Conservation (phyloP, 2,113 vertebrate genomes). For the Xyliphius kryptos region DNA sequence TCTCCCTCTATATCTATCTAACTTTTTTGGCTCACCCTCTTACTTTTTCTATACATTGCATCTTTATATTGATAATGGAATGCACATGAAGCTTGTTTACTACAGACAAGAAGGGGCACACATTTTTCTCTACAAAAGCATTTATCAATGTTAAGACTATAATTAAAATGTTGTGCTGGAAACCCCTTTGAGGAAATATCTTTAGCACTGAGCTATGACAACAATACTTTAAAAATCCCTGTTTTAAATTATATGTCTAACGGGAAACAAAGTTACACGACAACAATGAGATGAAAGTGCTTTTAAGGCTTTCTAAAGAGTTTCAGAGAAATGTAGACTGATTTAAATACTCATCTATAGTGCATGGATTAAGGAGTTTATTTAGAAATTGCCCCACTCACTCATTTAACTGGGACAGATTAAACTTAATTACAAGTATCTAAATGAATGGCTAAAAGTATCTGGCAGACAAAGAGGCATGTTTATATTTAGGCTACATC, state of each 20-base stretch:
- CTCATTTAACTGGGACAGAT: background rate
- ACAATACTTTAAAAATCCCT: too few relatives aligned
- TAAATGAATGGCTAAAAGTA: background rate
- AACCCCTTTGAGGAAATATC: background rate
- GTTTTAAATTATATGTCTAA: too few relatives aligned
- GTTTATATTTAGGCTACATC: background rate
- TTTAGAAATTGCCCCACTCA: background rate
- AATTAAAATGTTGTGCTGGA: background rate
- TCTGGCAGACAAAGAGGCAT: background rate
- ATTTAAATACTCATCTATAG: background rate
- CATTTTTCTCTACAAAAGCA: too few relatives aligned
- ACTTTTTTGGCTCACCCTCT: too few relatives aligned
- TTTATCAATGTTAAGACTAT: too few relatives aligned
- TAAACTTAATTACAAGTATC: conserved; percentile 13
- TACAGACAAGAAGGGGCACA: too few relatives aligned
- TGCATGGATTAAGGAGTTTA: too few relatives aligned
- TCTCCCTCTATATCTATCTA: too few relatives aligned
- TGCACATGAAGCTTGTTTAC: too few relatives aligned
- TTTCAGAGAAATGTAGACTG: background rate
- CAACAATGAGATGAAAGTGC: background rate
- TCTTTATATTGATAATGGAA: too few relatives aligned
- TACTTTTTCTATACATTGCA: too few relatives aligned
- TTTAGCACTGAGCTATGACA: background rate
- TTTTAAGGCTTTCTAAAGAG: background rate
- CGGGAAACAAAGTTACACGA: too few relatives aligned